Base-by-base conservation (phyloP, 2,113 vertebrate species). In the Parotia lawesii region DNA sequence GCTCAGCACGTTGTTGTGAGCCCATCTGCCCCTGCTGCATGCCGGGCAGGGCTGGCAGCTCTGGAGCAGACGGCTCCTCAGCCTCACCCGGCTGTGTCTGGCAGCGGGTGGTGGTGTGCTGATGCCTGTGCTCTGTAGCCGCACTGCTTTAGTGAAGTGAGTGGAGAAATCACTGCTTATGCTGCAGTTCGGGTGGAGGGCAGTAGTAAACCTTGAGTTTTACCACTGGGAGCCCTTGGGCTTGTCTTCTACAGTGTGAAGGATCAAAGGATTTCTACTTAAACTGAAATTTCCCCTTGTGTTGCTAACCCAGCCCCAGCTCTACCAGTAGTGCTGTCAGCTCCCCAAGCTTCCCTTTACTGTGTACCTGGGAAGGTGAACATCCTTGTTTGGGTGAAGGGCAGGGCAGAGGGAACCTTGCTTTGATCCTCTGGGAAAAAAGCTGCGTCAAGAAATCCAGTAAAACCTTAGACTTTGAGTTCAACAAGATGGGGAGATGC, bases 41-140 rank as follows among this genome's bases (percentile, higher is more conserved):
- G 37, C 25, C 3, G 3, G 72, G 58, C 48, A 75, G 35, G 44
- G 27, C 44, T 74, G 3, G 3, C 47, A 74, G 72, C 40, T 72
- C 23, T 6, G 72, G 18, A 44, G 54, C 58, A 65, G 58, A 10
- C 3, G 12, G 31, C n/a, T 74, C 4, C 11, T 54, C 38, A 31
- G 57, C 70, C 37, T 27, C 0, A 3, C 54, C 65, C 2, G 7
- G 19, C 56, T 37, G 44, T 35, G 35, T 24, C 78, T 29, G 29
- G 60, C 33, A 42, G 65, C 44, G 57, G 15, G 12, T 51, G 0
- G 0, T 3, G 6, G 16, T 44, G 48, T 1, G 8, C 60, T 28
- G 60, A 8, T 7, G 31, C 23, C 9, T 12, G 22, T 8, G 5
- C 17, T 37, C 85, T 51, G 35, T 15, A 53, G 60, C 62, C 6